Percentiles rank a stretch among this genome's conserved stretches.
These are phyloP conservation scores for Gymnarchus niloticus DNA, from an alignment of 2,113 vertebrate species.

Conservation along the genomic window DNA sequence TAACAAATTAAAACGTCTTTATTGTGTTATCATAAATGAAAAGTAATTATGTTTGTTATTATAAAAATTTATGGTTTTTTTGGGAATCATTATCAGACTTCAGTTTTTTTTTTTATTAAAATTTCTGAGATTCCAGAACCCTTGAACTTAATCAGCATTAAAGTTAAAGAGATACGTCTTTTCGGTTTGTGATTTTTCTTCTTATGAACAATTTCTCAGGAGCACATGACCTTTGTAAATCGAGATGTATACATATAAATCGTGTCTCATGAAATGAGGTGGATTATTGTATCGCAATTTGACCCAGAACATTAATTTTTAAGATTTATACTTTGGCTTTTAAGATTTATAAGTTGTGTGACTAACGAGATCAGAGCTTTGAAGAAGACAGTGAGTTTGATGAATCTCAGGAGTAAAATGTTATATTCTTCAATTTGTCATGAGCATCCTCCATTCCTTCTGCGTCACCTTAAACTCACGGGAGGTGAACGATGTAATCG, in stretches of 20 bases:
- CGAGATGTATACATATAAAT: not conserved
- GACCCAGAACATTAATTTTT: not conserved
- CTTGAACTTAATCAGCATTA: no score
- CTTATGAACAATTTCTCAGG: not conserved
- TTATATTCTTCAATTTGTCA: constrained; percentile 2
- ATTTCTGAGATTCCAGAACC: not conserved
- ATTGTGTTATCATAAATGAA: not conserved
- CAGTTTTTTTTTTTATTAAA: not conserved
- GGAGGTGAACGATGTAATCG: constrained; percentile 5
- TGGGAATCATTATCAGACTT: not conserved
- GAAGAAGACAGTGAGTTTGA: not conserved
- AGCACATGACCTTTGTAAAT: not conserved
- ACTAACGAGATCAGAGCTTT: not conserved
- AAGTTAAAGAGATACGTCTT: not conserved
- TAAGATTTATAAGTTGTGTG: constrained; percentile 11
- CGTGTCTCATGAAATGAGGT: constrained; percentile 1
- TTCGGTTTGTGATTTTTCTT: no score
- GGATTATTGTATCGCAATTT: constrained; percentile 7
- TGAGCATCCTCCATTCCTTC: not conserved
- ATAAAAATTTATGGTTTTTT: not conserved
- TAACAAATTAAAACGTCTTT: not conserved
- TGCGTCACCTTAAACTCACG: not conserved
- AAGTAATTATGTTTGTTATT: not conserved
- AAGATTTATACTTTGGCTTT: constrained; percentile 4
- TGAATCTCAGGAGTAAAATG: not conserved